These are phyloP conservation scores for Coptodon rendalli DNA, from an alignment of 2,113 vertebrate genomes.

Conservation along the genomic window DNA sequence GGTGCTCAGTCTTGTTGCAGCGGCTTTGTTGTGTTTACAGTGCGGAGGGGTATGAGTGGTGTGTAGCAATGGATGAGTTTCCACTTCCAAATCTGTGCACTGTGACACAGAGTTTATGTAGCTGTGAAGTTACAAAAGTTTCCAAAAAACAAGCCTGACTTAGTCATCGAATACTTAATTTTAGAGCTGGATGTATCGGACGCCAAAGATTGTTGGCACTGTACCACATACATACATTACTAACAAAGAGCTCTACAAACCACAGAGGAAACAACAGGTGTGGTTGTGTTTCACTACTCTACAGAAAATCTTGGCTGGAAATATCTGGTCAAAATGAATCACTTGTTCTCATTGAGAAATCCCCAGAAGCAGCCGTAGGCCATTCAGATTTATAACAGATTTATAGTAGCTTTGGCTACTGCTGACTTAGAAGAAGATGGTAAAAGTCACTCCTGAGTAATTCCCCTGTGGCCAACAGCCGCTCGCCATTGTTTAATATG, in stretches of 20 bases:
- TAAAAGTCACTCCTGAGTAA: conserved; percentile 6
- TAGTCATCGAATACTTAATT: not conserved
- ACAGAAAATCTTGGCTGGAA: not conserved
- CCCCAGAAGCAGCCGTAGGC: not conserved
- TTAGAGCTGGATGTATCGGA: not conserved
- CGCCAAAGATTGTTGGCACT: not conserved
- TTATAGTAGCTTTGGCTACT: not conserved
- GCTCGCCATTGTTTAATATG: not conserved
- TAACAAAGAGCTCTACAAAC: not conserved
- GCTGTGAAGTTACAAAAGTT: not conserved
- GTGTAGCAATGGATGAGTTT: not conserved
- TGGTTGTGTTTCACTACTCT: not conserved
- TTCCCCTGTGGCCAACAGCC: not conserved
- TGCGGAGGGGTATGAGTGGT: not conserved
- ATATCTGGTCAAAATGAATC: not conserved
- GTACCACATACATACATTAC: not conserved
- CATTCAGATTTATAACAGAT: not conserved
- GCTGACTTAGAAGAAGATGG: not conserved
- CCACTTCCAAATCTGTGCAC: not conserved
- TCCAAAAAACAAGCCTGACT: not conserved
- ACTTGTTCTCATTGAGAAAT: not conserved
- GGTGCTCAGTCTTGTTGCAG: not conserved
- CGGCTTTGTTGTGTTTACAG: not conserved
- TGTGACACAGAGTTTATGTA: not conserved
- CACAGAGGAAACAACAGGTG: not conserved